Conservation (phyloP, 2,113 vertebrate species). For the Mobula hypostoma region DNA sequence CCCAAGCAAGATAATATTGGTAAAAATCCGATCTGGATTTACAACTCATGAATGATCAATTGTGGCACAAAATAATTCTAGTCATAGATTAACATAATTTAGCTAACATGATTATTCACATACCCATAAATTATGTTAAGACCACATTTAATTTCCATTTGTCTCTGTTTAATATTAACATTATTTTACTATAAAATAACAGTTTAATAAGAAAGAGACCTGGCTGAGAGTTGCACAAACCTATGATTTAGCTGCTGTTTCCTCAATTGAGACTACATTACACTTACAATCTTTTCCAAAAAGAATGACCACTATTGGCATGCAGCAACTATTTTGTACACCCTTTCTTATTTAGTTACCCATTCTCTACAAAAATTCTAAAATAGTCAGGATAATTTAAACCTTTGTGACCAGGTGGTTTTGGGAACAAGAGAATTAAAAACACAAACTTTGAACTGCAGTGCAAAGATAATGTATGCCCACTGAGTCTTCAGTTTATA, state of each 20-base stretch:
- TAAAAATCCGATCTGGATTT: neutral
- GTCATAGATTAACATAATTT: neutral
- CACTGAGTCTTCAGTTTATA: no score
- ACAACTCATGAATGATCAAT: neutral
- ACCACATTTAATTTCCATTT: neutral
- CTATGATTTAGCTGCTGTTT: neutral
- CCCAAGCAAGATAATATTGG: neutral
- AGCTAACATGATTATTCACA: neutral
- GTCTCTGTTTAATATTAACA: neutral
- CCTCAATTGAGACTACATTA: neutral
- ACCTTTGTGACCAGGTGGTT: no score
- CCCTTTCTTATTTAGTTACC: neutral
- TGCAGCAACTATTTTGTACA: neutral
- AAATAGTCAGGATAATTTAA: neutral
- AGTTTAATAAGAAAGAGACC: neutral
- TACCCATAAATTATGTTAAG: neutral
- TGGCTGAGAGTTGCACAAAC: neutral
- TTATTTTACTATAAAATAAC: neutral
- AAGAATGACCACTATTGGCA: neutral
- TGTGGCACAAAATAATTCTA: neutral
- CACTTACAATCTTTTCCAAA: neutral
- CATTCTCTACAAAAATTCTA: neutral
- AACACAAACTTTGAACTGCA: no score
- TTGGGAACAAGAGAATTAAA: no score
- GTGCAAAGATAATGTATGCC: no score